Base-by-base conservation (phyloP, 2,888 invertebrate species). In the Temnothorax rugatulus region DNA sequence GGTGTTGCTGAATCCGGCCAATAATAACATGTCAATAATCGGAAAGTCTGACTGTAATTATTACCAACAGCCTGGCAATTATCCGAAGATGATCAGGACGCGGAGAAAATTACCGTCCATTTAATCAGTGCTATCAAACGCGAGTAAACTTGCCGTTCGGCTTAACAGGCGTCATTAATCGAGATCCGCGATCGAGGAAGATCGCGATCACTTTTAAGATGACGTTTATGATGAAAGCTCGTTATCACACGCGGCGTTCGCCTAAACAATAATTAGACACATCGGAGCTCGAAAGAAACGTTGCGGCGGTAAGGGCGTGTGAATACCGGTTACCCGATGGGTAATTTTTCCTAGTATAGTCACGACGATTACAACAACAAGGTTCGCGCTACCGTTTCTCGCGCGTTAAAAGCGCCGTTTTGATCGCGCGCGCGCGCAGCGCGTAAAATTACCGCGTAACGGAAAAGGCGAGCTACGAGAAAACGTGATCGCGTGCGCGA, bases 351-450 rank as follows among this genome's bases (percentile, higher is more conserved):
- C 29, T n/a, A 29, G 41, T 9, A 38, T 25, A 38, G 75, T 71
- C 29, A 38, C 41, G 59, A 18, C 38, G 38, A 74, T 74, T 47
- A 59, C 34, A 44, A 81, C 47, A 47, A 76, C 73, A 25, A 61
- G 79, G 2, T 73, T 81, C 59, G 71, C 69, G 69, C 77, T 69
- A 69, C 44, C 47, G 54, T 44, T 66, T 81, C 79, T 54, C 64
- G 64, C 64, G 71, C 77, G 73, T 84, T 82, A 86, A 87, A 90
- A 90, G 88, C 86, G 90, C 91, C 92, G 91, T 91, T 92, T 92
- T 91, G 91, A 92, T 92, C 90, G 82, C 76, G 81, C 83, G 83
- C 69, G 52, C 57, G 13, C 54, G 9, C 57, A 13, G 15, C 59
- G 73, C 38, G 59, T 50, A 73, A 81, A 81, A 87, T 89, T 84